Percentiles rank a stretch among this genome's conserved stretches.
Conservation (phyloP, 1,140 invertebrate species). For the Coboldia fuscipes region DNA sequence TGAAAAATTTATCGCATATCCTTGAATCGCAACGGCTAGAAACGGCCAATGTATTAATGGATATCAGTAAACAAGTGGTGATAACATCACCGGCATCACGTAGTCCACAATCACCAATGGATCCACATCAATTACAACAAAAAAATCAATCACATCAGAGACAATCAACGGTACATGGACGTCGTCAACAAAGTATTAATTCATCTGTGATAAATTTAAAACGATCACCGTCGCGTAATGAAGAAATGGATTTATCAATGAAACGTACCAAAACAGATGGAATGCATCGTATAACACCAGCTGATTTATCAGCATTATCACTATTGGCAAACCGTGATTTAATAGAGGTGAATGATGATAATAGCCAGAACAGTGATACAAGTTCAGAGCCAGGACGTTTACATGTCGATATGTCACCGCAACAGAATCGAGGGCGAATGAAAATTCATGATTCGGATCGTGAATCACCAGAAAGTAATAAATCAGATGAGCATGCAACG, state of each 20-base stretch:
- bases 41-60: constrained; percentile 20
- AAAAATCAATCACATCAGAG: background rate
- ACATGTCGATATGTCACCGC: constrained; percentile 7
- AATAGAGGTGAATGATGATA: constrained; percentile 1
- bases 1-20: constrained; percentile 12
- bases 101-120: constrained; percentile 18
- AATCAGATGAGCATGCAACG: constrained; percentile 27
- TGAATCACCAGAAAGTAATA: constrained; percentile 27
- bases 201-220: constrained; percentile 22
- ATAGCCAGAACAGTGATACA: constrained; percentile 3
- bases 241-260: constrained; percentile 18
- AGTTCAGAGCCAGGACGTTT: constrained; percentile 14
- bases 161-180: background rate
- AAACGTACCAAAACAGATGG: constrained; percentile 10
- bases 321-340: constrained; percentile 9
- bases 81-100: constrained; percentile 19
- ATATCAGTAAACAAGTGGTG: constrained; percentile 21
- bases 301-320: background rate
- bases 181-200: constrained; percentile 20
- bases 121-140: background rate
- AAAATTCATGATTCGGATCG: background rate
- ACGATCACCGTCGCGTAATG: constrained; percentile 11
- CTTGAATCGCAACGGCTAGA: constrained; percentile 20
- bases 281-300: background rate
- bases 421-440: background rate